A percentile compares a stretch with the other conserved stretches of the same genome.
phyloP scores from a whole-genome alignment of 2,888 invertebrate species.

The Aporophyla lueneburgensis region DNA sequence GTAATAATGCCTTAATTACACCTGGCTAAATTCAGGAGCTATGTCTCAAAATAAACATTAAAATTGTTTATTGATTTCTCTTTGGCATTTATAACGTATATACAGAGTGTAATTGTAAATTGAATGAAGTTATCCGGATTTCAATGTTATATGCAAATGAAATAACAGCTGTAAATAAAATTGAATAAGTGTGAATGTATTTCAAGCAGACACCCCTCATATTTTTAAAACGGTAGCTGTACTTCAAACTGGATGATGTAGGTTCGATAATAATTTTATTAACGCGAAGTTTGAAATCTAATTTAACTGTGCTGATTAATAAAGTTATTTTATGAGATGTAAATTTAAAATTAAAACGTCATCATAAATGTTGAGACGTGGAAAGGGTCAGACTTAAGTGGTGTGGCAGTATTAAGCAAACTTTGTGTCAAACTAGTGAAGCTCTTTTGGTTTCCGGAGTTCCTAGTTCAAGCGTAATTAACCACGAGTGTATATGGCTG shows the following conservation, averaged over 20 bases:
- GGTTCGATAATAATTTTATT: constrained; percentile 19
- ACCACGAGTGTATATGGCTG: neutral
- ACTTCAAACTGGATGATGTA: constrained; percentile 10
- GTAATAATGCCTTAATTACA: constrained; percentile 3
- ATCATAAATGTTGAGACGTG: neutral
- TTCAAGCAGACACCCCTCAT: constrained; percentile 2
- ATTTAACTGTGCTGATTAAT: constrained; percentile 6
- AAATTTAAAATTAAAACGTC: neutral
- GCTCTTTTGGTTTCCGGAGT: neutral
- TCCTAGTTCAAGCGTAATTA: constrained; percentile 7
- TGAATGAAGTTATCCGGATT: constrained; percentile 16
- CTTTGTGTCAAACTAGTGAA: neutral
- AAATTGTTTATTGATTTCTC: constrained; percentile 8
- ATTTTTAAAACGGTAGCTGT: constrained; percentile 3
- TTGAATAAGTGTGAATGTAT: constrained; percentile 1
- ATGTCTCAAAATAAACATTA: neutral
- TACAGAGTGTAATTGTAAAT: constrained; percentile 10
- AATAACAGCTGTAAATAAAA: constrained; percentile 4
- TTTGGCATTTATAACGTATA: constrained; percentile 13
- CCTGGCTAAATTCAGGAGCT: constrained; percentile 2
- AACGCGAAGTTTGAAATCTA: constrained; percentile 4
- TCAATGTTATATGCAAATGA: constrained; percentile 1
- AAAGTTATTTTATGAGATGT: neutral
- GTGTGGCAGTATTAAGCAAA: constrained; percentile 5
- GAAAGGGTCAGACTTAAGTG: neutral